phyloP scores from a whole-genome alignment of 2,888 invertebrate genomes.

The Rhagonycha lutea region DNA sequence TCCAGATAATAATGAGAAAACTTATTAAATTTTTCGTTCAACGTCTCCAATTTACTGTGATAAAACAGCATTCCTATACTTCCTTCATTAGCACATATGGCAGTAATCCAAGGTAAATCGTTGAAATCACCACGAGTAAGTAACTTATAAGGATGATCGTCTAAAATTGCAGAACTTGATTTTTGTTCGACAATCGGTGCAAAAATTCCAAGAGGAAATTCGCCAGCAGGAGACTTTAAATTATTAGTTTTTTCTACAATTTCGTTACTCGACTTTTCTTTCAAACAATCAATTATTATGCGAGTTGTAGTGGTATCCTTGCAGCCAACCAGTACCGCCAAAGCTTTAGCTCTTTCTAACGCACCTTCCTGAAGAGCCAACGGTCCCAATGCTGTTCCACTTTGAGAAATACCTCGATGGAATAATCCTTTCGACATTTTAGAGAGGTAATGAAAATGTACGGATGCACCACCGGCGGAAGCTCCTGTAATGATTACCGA shows the following conservation, averaged over 20 bases:
- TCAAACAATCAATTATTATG: too few species aligned
- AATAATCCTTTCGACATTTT: conserved; percentile 55
- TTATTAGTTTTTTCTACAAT: too few species aligned
- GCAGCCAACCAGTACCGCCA: too few species aligned
- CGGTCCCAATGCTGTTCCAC: conserved; percentile 68
- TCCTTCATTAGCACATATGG: conserved; percentile 62
- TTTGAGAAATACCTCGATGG: conserved; percentile 67
- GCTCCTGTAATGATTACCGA: conserved; percentile 48
- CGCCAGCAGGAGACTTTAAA: conserved; percentile 23
- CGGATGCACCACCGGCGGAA: conserved; percentile 49
- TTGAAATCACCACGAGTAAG: conserved; percentile 33
- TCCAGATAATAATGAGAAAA: conserved; percentile 41
- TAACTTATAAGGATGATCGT: too few species aligned
- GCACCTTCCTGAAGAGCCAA: conserved; percentile 52
- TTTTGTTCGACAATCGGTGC: conserved; percentile 34
- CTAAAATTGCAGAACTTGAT: conserved; percentile 60
- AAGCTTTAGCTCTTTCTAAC: too few species aligned
- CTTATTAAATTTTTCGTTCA: conserved; percentile 42
- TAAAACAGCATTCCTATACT: conserved; percentile 54
- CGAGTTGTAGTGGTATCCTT: too few species aligned
- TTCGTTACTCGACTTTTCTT: too few species aligned
- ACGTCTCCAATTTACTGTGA: conserved; percentile 43
- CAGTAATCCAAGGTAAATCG: too few species aligned
- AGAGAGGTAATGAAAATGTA: conserved; percentile 50
- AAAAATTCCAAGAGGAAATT: not conserved